Evolutionary conservation across 2,113 vertebrate species (phyloP).

Genomic region (Struthidea cinerea): DNA sequence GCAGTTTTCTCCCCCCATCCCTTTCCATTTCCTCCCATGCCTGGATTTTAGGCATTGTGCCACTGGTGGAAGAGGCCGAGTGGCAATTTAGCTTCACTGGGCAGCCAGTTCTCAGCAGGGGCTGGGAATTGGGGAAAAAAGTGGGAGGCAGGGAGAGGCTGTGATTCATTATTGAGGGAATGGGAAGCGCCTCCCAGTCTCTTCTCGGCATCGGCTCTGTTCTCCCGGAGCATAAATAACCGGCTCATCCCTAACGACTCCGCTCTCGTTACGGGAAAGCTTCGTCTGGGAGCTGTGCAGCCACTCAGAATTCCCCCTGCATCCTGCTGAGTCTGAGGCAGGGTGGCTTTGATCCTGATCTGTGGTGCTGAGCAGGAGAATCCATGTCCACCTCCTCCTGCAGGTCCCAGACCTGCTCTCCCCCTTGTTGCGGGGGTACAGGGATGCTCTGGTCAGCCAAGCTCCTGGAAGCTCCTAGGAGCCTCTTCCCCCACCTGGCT

Average conservation of each 20-base stretch:
- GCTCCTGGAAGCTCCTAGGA: not conserved
- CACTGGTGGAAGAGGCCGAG: not conserved
- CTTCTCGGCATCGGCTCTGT: not conserved
- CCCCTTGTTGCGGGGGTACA: rapidly evolving
- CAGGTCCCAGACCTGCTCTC: not conserved
- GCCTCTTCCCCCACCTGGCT: not conserved
- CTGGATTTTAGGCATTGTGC: not conserved
- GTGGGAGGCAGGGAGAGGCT: not conserved
- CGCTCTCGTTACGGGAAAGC: not conserved
- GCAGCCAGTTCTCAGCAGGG: not conserved
- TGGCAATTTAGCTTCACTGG: not conserved
- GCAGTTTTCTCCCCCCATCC: rapidly evolving
- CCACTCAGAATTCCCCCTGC: not conserved
- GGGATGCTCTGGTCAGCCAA: not conserved
- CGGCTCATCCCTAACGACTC: not conserved
- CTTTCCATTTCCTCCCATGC: not conserved
- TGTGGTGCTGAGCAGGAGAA: not conserved
- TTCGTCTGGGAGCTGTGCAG: not conserved
- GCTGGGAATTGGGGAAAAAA: not conserved
- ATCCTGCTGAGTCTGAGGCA: not conserved
- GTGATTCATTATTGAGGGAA: not conserved
- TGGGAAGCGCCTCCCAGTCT: not conserved
- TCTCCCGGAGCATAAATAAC: not conserved
- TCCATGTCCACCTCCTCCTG: not conserved
- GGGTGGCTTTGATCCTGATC: not conserved